Conservation (phyloP, 1,140 invertebrate genomes). For the Bombus soroeensis region DNA sequence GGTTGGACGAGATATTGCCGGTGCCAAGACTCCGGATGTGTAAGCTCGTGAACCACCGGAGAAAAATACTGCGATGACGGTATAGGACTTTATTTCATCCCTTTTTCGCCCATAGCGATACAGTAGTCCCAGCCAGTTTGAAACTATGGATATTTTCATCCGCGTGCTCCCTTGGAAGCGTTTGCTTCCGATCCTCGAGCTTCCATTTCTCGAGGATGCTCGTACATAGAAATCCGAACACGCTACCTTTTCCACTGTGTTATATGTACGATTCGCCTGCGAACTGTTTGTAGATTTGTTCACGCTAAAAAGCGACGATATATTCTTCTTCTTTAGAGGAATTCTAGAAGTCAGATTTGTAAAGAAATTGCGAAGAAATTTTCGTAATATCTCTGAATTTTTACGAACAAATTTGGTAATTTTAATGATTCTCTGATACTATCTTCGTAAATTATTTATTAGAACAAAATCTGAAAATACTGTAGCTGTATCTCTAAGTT, state of each 20-base stretch:
- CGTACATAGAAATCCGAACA: slow-evolving; percentile 14
- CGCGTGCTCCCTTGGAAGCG: slow-evolving; percentile 22
- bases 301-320: neutral
- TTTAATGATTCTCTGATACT: too few species aligned
- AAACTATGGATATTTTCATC: slow-evolving; percentile 49
- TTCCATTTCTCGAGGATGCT: neutral
- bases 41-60: slow-evolving; percentile 47
- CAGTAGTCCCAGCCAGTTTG: neutral
- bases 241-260: neutral
- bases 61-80: slow-evolving; percentile 53
- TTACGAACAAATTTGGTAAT: too few species aligned
- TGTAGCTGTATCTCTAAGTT: too few species aligned
- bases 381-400: neutral
- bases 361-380: neutral
- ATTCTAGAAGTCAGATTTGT: neutral
- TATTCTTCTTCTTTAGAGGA: neutral
- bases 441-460: too few species aligned
- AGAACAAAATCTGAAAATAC: too few species aligned
- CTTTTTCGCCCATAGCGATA: slow-evolving; percentile 33
- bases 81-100: slow-evolving; percentile 53
- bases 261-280: neutral
- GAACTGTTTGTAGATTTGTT: neutral
- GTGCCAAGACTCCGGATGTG: slow-evolving; percentile 59
- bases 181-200: slow-evolving; percentile 24
- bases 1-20: slow-evolving; percentile 60